Percentiles rank a stretch among this genome's conserved stretches.
Conservation (phyloP, 2,888 invertebrate genomes). For the Electrophaes corylata region DNA sequence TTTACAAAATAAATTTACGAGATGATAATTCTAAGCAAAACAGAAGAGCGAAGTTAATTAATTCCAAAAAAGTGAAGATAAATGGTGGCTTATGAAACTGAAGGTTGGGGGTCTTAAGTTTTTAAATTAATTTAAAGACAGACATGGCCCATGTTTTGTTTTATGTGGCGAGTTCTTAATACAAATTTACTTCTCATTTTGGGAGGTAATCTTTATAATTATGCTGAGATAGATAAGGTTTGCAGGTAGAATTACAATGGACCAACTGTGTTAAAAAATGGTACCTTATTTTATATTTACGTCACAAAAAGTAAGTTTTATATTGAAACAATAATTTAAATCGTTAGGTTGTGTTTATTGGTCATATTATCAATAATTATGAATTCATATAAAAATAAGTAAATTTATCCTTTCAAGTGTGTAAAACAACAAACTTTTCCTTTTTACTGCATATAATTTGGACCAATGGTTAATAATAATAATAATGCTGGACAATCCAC, state of each 20-base stretch:
- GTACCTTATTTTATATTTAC: too few species aligned
- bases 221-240: not conserved
- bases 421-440: too few species aligned
- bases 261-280: not conserved
- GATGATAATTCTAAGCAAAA: constrained; percentile 13
- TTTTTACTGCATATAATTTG: too few species aligned
- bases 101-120: constrained; percentile 1
- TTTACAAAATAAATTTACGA: constrained; percentile 13
- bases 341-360: too few species aligned
- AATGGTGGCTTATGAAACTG: constrained; percentile 19
- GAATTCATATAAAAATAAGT: too few species aligned
- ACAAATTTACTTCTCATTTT: not conserved
- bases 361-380: too few species aligned
- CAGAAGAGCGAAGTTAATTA: constrained; percentile 12
- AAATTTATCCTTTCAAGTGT: too few species aligned
- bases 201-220: not conserved
- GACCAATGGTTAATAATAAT: too few species aligned
- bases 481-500: too few species aligned
- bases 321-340: too few species aligned
- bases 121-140: constrained; percentile 16
- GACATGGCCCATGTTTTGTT: not conserved
- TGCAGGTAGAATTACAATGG: constrained; percentile 2
- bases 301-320: too few species aligned
- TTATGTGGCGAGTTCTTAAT: constrained; percentile 11
- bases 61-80: constrained; percentile 23